These are phyloP conservation scores for Bilobella aurantiaca DNA, from an alignment of 1,140 invertebrate species.

Conservation along the genomic window DNA sequence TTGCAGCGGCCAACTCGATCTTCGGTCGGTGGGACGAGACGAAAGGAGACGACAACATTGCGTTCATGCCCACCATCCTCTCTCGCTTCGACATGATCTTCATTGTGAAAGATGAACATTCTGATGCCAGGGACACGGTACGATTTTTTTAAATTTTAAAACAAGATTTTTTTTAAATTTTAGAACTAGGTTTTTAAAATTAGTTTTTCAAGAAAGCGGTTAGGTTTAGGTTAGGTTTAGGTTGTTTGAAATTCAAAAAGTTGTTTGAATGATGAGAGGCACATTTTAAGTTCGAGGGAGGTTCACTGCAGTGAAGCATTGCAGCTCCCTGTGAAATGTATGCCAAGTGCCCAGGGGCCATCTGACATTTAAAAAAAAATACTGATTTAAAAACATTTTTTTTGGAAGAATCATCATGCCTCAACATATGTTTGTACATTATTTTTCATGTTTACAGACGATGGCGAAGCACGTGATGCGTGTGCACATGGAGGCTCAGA, in stretches of 20 bases:
- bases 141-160: no score
- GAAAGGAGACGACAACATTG: conserved; percentile 97
- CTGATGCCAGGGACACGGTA: conserved; percentile 76
- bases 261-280: conserved; percentile 33
- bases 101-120: conserved; percentile 95
- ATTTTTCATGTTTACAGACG: conserved; percentile 45
- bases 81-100: conserved; percentile 99
- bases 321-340: conserved; percentile 1
- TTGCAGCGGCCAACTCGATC: conserved; percentile 97
- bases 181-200: no score
- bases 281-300: conserved; percentile 5
- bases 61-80: conserved; percentile 99
- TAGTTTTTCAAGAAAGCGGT: no score
- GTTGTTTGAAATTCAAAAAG: no score
- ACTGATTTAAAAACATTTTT: no score
- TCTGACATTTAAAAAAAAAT: conserved; percentile 22
- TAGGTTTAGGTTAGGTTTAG: no score
- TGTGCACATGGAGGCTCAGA: conserved; percentile 82
- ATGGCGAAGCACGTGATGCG: conserved; percentile 94
- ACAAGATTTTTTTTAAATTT: no score
- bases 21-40: conserved; percentile 98
- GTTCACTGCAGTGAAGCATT: conserved; percentile 5
- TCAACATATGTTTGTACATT: conserved; percentile 10
- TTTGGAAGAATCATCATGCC: background rate
- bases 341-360: conserved; percentile 33